Conservation (phyloP, 2,113 vertebrate genomes). For the Irena cyanogastra region DNA sequence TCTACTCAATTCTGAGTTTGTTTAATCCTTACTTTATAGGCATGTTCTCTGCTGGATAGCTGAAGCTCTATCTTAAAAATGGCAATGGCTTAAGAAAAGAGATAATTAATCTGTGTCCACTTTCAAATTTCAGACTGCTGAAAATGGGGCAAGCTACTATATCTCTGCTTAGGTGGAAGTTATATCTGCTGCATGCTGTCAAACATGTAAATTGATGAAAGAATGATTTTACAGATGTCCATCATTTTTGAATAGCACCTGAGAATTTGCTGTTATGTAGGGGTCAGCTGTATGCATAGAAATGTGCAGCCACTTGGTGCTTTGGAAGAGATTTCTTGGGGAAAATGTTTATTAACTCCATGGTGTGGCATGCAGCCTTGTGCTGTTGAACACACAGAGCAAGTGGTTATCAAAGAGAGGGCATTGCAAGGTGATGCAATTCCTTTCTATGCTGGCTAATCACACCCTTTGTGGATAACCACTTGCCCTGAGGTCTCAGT, state of each 20-base stretch:
- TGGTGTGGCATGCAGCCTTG: neutral
- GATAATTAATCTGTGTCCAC: conserved; percentile 56
- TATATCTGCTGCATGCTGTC: conserved; percentile 21
- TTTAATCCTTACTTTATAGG: conserved; percentile 31
- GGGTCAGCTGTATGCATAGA: neutral
- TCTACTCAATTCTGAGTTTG: conserved; percentile 13
- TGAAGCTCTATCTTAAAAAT: conserved; percentile 56
- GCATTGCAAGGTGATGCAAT: neutral
- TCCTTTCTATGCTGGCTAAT: neutral
- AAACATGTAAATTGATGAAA: conserved; percentile 14
- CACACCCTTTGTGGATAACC: neutral
- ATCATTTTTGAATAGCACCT: neutral
- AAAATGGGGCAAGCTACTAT: neutral
- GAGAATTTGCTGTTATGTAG: conserved; percentile 9
- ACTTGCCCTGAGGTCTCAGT: neutral
- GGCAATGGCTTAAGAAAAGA: conserved; percentile 46
- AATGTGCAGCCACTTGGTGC: neutral
- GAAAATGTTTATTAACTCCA: conserved; percentile 43
- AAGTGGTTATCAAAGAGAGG: neutral
- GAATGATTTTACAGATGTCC: neutral
- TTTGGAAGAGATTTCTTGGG: conserved; percentile 1
- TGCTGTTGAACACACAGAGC: neutral
- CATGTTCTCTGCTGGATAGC: neutral
- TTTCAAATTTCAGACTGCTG: conserved; percentile 25
- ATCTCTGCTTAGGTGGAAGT: neutral